phyloP scores from a whole-genome alignment of 2,888 invertebrate species.

The Morinoia aosen region DNA sequence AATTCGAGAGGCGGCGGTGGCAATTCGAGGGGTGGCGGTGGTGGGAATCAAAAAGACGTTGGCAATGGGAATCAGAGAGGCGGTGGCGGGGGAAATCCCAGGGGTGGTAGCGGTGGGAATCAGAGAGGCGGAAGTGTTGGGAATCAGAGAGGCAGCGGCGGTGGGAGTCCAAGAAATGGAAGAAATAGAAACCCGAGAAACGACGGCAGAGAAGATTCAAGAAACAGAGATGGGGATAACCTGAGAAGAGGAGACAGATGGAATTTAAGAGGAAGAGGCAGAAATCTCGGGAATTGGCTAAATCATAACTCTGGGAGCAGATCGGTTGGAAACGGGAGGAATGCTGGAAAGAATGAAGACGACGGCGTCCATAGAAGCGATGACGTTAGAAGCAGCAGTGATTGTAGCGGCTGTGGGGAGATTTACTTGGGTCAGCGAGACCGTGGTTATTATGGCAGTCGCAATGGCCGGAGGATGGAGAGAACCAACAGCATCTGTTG shows the following conservation, averaged over 20 bases:
- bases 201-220: not conserved
- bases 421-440: no score
- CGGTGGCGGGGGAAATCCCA: not conserved
- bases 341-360: no score
- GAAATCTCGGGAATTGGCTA: not conserved
- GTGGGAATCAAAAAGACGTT: not conserved
- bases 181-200: not conserved
- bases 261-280: not conserved
- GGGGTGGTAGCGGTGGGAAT: slow-evolving; percentile 27
- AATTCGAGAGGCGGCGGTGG: not conserved
- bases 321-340: no score
- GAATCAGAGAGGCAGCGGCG: not conserved
- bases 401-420: no score
- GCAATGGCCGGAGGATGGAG: no score
- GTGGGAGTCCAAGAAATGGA: not conserved
- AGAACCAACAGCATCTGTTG: no score
- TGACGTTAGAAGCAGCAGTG: no score
- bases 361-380: no score
- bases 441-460: no score
- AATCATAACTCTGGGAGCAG: not conserved
- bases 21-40: not conserved
- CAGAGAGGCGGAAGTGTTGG: not conserved
- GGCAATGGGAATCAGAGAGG: not conserved
- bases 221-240: not conserved
- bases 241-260: not conserved